Evolutionary conservation across 2,797 vertebrate species (phyloP), one percentile per base, ranked within the genome.

Genomic region (Sebastes steindachneri): DNA sequence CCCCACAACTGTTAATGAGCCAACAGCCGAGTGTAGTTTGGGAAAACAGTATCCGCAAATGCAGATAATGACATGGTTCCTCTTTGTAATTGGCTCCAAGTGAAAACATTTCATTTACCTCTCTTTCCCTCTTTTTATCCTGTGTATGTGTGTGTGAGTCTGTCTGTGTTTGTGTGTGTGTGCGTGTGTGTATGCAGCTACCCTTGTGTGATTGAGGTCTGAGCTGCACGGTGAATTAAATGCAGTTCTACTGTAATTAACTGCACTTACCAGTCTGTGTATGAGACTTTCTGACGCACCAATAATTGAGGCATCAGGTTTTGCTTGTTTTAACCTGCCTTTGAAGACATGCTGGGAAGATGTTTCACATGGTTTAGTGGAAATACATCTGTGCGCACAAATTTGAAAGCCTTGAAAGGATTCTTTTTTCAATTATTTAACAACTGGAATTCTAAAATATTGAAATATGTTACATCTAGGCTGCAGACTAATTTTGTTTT

Each of bases 291-390:
- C 87, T 93, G 94, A 94, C 93, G 92, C 93, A 92, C 89, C 89
- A 75, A 89, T 94, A 95, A 94, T 95, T 94, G 93, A 93, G 93
- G 92, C 91, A 92, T 94, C 93, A 93, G 91, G 87, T 93, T 93
- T 90, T 93, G 93, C 94, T 95, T 94, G 92, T 90, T 95, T 94
- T 94, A 92, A 94, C 91, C 92, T 93, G 91, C 90, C 91, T 95
- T 94, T 94, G 93, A 94, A 91, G 92, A 86, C 82, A 68, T 53
- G 88, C 90, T 90, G 91, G 86, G 89, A 90, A 92, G 90, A 93
- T 77, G 80, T 91, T 87, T 90, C 79, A 85, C 87, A 86, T 77
- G 88, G 86, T 89, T 89, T 88, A 75, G 85, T 41, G 59, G 80
- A 68, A 78, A 54, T 74, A 85, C 89, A 88, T 91, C 77, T 88